Evolutionary conservation across 2,113 vertebrate genomes (phyloP).

Genomic region (Ctenomys sociabilis): DNA sequence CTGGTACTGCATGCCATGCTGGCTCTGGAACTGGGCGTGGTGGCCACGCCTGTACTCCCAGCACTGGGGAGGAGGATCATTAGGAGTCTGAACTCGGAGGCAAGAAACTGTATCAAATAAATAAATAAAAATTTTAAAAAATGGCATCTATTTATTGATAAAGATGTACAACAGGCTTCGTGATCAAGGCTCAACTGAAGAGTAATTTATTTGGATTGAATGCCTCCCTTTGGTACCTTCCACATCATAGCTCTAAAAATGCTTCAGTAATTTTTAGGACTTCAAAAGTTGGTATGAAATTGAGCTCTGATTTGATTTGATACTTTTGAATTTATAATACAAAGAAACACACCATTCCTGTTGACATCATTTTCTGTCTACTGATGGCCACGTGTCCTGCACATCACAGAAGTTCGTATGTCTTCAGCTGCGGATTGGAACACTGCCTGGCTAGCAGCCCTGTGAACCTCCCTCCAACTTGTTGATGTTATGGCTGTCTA

Average conservation of each 20-base stretch:
- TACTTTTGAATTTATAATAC: neutral
- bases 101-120: no score
- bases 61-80: no score
- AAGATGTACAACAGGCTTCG: neutral
- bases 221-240: neutral
- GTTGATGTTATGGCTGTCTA: neutral
- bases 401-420: neutral
- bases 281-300: neutral
- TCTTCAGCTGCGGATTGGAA: neutral
- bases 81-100: no score
- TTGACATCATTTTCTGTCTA: neutral
- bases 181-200: constrained; percentile 5
- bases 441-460: neutral
- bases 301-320: neutral
- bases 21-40: no score
- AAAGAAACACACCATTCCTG: neutral
- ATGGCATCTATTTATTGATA: neutral
- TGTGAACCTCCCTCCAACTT: neutral
- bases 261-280: neutral
- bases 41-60: no score
- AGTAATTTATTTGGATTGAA: constrained; percentile 22
- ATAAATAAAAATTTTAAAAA: no score
- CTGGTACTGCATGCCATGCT: no score
- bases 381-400: neutral
- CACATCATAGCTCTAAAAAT: neutral